A percentile compares a stretch with the other conserved stretches of the same genome.
phyloP scores from a whole-genome alignment of 2,797 vertebrate species.

The Sphenodon punctatus region DNA sequence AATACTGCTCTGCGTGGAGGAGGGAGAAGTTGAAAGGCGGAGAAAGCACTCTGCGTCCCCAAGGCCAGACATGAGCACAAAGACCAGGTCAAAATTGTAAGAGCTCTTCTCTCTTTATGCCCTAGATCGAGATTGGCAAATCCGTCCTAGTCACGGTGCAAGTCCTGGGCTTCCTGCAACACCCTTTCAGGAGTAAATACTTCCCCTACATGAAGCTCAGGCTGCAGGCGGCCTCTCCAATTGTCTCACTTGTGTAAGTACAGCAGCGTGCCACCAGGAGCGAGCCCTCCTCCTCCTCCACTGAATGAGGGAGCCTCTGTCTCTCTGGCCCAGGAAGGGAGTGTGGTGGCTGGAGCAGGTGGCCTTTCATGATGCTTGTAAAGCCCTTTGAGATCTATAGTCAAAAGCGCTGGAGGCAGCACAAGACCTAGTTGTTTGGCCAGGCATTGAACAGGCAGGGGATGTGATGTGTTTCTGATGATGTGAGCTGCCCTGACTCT shows the following conservation, averaged over 20 bases:
- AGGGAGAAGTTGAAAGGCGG: background rate
- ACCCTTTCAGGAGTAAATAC: conserved; percentile 67
- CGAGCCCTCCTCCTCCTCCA: too few relatives aligned
- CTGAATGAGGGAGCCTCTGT: too few relatives aligned
- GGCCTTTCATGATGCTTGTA: background rate
- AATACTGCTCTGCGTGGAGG: background rate
- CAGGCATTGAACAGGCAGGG: too few relatives aligned
- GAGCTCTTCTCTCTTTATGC: background rate
- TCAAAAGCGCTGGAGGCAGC: background rate
- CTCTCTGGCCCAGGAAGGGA: too few relatives aligned
- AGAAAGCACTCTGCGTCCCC: background rate
- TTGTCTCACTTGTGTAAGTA: conserved; percentile 71
- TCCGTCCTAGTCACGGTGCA: conserved; percentile 62
- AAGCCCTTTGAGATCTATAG: background rate
- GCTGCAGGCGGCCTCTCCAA: conserved; percentile 68
- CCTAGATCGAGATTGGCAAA: conserved; percentile 74
- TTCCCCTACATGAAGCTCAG: conserved; percentile 72
- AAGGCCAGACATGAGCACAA: background rate
- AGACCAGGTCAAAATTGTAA: background rate
- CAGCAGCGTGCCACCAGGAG: too few relatives aligned
- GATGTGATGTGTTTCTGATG: too few relatives aligned
- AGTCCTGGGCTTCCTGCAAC: conserved; percentile 64
- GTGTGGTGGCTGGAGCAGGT: background rate
- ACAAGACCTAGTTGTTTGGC: too few relatives aligned
- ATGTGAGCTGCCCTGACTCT: too few relatives aligned